These are phyloP conservation scores for Epistrophe grossulariae DNA, from an alignment of 2,888 invertebrate genomes.

Conservation along the genomic window DNA sequence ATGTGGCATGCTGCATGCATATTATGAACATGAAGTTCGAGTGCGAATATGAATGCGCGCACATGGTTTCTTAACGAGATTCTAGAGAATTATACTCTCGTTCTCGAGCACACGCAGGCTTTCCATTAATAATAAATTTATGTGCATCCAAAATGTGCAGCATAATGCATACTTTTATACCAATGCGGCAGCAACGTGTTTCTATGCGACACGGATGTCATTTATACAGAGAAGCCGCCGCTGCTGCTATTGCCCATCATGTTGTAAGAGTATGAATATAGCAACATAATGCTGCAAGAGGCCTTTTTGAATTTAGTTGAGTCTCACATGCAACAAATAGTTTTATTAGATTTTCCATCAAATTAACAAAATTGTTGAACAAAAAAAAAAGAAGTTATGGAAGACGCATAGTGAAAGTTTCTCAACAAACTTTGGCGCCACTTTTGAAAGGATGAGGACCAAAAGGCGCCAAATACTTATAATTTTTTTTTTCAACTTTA, in stretches of 20 bases:
- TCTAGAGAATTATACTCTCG: slow-evolving; percentile 36
- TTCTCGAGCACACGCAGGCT: slow-evolving; percentile 34
- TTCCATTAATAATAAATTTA: slow-evolving; percentile 70
- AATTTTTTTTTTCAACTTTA: neutral
- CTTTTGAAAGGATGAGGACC: slow-evolving; percentile 24
- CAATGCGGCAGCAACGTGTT: slow-evolving; percentile 30
- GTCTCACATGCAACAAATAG: slow-evolving; percentile 54
- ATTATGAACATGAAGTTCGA: slow-evolving; percentile 8
- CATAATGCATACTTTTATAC: slow-evolving; percentile 27
- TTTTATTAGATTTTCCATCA: slow-evolving; percentile 49
- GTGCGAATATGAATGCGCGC: slow-evolving; percentile 40
- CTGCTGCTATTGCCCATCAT: neutral
- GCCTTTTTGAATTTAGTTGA: slow-evolving; percentile 42
- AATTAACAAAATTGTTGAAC: slow-evolving; percentile 45
- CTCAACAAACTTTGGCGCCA: slow-evolving; percentile 66
- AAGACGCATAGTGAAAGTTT: slow-evolving; percentile 64
- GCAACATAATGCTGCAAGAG: slow-evolving; percentile 28
- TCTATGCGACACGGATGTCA: slow-evolving; percentile 64
- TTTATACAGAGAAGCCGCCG: slow-evolving; percentile 22
- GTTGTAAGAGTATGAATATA: neutral
- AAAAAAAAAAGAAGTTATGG: slow-evolving; percentile 35
- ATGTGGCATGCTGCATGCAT: neutral
- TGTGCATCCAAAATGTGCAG: slow-evolving; percentile 63
- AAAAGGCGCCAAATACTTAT: slow-evolving; percentile 15
- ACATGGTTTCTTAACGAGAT: slow-evolving; percentile 55